Conservation (phyloP, 2,113 vertebrate genomes). For the Mirza zaza region DNA sequence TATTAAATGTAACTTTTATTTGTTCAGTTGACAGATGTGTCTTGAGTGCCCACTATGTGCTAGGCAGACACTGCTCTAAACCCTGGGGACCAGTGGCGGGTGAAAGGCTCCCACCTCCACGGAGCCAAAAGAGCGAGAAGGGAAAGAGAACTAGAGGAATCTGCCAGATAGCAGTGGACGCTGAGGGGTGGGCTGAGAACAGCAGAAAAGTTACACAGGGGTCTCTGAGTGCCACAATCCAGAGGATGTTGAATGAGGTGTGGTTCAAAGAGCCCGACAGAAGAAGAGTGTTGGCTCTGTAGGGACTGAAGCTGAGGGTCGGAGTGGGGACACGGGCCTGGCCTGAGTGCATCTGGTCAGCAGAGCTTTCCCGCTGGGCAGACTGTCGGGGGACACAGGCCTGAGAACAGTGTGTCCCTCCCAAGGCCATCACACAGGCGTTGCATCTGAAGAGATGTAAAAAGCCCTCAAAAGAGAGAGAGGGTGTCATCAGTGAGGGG, state of each 20-base stretch:
- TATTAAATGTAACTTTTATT: background rate
- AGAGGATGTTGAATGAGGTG: background rate
- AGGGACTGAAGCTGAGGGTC: background rate
- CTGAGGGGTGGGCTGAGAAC: background rate
- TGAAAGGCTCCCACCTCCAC: background rate
- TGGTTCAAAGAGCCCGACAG: background rate
- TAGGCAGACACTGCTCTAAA: background rate
- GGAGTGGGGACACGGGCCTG: no score
- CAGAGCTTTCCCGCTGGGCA: background rate
- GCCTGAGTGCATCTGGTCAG: background rate
- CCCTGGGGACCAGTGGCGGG: rapidly evolving
- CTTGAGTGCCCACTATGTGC: background rate
- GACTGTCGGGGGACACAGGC: background rate
- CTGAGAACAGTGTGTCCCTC: background rate
- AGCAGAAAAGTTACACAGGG: background rate
- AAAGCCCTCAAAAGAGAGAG: background rate
- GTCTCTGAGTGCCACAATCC: background rate
- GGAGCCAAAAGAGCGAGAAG: background rate
- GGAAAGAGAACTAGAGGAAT: background rate
- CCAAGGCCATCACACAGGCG: background rate
- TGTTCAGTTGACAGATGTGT: background rate
- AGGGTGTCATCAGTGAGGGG: background rate
- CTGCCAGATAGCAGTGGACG: background rate
- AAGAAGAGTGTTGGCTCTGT: background rate
- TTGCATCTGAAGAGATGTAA: background rate